Conservation (phyloP, 2,113 vertebrate genomes). For the Elgaria multicarinata region DNA sequence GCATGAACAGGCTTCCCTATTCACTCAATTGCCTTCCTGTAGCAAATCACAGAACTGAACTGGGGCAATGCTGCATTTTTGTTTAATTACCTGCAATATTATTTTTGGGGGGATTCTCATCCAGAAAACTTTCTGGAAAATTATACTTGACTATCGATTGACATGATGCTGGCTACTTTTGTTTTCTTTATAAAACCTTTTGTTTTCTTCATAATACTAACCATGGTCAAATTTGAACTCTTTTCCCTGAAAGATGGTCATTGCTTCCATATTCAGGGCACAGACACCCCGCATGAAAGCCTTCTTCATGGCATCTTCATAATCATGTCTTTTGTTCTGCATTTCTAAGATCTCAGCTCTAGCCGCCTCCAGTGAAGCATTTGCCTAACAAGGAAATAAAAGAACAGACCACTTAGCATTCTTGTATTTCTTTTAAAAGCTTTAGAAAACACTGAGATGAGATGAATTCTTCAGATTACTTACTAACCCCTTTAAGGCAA, state of each 20-base stretch:
- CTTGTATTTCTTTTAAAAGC: neutral
- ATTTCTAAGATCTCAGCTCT: constrained; percentile 87
- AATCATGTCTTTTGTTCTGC: constrained; percentile 85
- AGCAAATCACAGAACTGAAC: neutral
- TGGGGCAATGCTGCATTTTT: neutral
- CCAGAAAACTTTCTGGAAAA: neutral
- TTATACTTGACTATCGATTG: neutral
- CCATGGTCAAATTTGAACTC: constrained; percentile 78
- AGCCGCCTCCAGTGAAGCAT: constrained; percentile 79
- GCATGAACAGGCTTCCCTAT: neutral
- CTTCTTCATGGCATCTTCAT: constrained; percentile 94
- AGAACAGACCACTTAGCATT: neutral
- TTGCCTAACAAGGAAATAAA: constrained; percentile 68
- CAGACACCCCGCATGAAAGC: constrained; percentile 97
- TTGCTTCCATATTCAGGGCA: constrained; percentile 94
- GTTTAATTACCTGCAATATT: neutral
- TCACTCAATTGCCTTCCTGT: neutral
- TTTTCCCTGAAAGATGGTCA: constrained; percentile 88
- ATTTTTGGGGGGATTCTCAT: neutral
- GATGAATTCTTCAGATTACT: neutral
- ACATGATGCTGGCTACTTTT: neutral
- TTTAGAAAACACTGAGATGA: neutral
- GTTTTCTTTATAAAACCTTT: too few relatives aligned
- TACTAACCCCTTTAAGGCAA: neutral
- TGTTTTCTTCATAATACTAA: constrained; percentile 61